Evolutionary conservation across 2,797 vertebrate species (phyloP), one percentile per base, ranked within the genome.

Genomic region (Sylvia borin): DNA sequence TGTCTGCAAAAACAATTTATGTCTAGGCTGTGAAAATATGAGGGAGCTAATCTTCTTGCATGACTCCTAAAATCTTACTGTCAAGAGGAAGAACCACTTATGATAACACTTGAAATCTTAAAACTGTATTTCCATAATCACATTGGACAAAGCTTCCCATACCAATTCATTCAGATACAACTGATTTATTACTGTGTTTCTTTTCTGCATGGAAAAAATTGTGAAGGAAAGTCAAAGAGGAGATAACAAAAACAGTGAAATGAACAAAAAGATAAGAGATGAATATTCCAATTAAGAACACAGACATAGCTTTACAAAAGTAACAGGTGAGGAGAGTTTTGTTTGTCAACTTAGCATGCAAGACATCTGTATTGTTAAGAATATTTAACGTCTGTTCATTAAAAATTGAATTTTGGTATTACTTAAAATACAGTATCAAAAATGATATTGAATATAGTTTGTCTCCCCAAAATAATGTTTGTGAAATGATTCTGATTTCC

Each of bases 241-340:
- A 82, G 29, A 16, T 6, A 64, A 36, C 29, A 85, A 75, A 83
- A 50, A 26, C 11, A 50, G 9, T 42, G 6, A 54, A 34, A 65
- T 13, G 1, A 45, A 40, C 5, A n/a, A 73, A 90, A 77, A 31
- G 1, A 10, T 6, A n/a, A 50, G 24, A 61, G 10, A 64, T 1
- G 0, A 11, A 24, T 77, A 65, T 87, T 51, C 16, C 22, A 40
- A 10, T 68, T 65, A 47, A 65, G 36, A 73, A 68, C 40, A 38
- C 11, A 68, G 21, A 53, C 7, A 47, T 9, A 81, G 5, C 13
- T 48, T 73, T 60, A 55, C 4, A 84, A 65, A 86, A 47, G 8
- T 0, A 3, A 51, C 6, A 14, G 10, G 14, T 24, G 9, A 5
- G 1, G 1, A 5, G 3, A 7, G 45, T 83, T 72, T 8, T 36